Conservation (phyloP, 2,888 invertebrate genomes). For the Conchocele bisecta region DNA sequence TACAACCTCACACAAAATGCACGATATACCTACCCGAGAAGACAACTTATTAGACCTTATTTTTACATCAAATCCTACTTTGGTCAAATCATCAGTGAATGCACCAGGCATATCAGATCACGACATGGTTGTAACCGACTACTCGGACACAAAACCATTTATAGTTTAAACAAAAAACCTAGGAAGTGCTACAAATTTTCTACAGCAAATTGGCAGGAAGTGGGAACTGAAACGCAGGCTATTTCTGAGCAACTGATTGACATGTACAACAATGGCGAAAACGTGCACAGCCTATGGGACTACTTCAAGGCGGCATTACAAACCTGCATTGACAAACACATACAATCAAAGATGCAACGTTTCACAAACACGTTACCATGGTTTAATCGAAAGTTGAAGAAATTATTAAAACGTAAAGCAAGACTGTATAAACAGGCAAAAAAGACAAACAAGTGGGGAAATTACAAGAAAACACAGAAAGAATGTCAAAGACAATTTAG, state of each 20-base stretch:
- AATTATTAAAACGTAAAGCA: not conserved
- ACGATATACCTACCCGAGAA: conserved; percentile 20
- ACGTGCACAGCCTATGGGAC: conserved; percentile 4
- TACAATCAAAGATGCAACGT: not conserved
- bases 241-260: not conserved
- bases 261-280: not conserved
- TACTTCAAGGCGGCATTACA: not conserved
- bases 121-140: conserved; percentile 32
- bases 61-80: conserved; percentile 38
- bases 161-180: conserved; percentile 18
- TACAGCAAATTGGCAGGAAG: conserved; percentile 34
- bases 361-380: not conserved
- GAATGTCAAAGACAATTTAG: conserved; percentile 18
- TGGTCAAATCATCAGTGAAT: conserved; percentile 39
- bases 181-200: conserved; percentile 23
- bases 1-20: conserved; percentile 26
- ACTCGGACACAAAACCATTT: conserved; percentile 26
- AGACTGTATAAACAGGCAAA: conserved; percentile 11
- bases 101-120: conserved; percentile 44
- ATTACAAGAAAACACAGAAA: conserved; percentile 12
- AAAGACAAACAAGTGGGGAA: conserved; percentile 10
- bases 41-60: conserved; percentile 30
- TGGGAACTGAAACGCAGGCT: not conserved
- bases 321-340: not conserved
- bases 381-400: not conserved